phyloP scores from a whole-genome alignment of 2,113 vertebrate genomes.

The Sylvia atricapilla region DNA sequence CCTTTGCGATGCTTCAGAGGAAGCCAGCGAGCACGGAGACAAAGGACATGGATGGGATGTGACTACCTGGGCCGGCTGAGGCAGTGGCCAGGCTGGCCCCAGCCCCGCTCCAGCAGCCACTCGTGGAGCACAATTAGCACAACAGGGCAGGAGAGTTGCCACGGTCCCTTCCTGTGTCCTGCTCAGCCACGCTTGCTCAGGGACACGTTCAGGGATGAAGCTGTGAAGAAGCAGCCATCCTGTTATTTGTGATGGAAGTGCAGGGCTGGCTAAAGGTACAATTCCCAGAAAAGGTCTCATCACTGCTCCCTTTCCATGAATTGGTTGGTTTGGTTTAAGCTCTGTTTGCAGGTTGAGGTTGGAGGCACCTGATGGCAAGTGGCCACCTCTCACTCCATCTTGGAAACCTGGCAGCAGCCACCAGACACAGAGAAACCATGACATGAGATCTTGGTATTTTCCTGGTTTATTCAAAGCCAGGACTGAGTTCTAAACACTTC shows the following conservation, averaged over 20 bases:
- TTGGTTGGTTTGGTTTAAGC: background rate
- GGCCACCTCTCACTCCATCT: fast-evolving
- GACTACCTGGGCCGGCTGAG: background rate
- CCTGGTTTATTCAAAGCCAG: background rate
- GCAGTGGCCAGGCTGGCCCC: background rate
- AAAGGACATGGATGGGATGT: slow-evolving; percentile 19
- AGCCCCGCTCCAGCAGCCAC: background rate
- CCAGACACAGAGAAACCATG: background rate
- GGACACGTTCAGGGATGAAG: background rate
- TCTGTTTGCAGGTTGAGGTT: background rate
- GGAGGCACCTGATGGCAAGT: background rate
- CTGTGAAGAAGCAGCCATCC: background rate
- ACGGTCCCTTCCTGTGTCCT: background rate
- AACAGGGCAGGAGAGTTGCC: background rate
- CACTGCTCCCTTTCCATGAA: background rate
- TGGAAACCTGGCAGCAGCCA: background rate
- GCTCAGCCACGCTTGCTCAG: background rate
- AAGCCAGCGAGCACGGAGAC: background rate
- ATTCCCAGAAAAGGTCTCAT: background rate
- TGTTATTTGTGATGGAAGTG: background rate
- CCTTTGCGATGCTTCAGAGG: slow-evolving; percentile 32
- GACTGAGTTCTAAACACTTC: background rate
- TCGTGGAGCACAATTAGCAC: background rate
- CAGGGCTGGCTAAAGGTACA: background rate
- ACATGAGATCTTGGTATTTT: background rate